Base-by-base conservation (phyloP, 2,797 vertebrate genomes). In the Florisuga fusca region DNA sequence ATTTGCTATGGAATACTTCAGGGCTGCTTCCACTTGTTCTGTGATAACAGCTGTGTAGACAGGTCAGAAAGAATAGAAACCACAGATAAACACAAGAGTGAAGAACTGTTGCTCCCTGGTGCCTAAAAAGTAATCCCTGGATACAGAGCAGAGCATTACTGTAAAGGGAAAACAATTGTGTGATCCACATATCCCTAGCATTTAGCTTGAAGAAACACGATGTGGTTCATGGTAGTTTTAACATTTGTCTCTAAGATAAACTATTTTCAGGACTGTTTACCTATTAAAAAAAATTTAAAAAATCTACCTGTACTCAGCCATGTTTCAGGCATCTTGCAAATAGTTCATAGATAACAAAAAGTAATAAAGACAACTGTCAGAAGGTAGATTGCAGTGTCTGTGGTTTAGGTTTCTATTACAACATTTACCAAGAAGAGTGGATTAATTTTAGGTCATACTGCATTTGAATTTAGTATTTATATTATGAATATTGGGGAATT, bases 21-120 rank as follows among this genome's bases (percentile, higher is more conserved):
- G 53, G n/a, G 59, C 1, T 55, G 38, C 21, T 53, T 64, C 50
- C 43, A 31, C 21, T 57, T 38, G 8, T 68, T 82, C 73, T 66
- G 43, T 80, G 27, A 19, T 61, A 83, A 83, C 23, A 50, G 33
- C 33, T 78, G 21, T 34, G 84, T 15, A 54, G 57, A 64, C 57
- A 53, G 63, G 48, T 34, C 63, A 84, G 53, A 71, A 74, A 73
- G 81, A 87, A 57, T 3, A 68, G 45, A 59, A 89, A 79, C 90
- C 16, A 41, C 0, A 1, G 36, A 15, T 79, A 87, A 87, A 71
- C 2, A 63, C 31, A 55, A 86, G 31, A 88, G 58, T 76, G 73
- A 94, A 96, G 93, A 94, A 61, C 69, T 92, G 67, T 92, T 96
- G 85, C 83, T 94, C 95, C 61, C 85, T 84, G 88, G 89, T 88